Conservation (phyloP, 2,888 invertebrate species). For the Ochropleura plecta region DNA sequence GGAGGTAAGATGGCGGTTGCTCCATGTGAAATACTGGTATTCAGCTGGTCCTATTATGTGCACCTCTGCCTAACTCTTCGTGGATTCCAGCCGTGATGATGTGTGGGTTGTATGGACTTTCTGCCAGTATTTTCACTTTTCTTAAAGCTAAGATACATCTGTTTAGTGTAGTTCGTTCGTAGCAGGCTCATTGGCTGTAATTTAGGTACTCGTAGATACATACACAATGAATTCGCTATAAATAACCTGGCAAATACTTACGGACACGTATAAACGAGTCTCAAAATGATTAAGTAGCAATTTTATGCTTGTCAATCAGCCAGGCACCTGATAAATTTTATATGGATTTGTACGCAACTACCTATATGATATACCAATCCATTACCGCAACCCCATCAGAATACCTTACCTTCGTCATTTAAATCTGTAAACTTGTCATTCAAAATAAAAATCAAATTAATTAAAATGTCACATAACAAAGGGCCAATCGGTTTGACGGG, state of each 20-base stretch:
- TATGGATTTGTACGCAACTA: neutral
- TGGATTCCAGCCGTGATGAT: too few species aligned
- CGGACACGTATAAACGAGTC: slow-evolving; percentile 10
- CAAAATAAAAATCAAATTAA: slow-evolving; percentile 84
- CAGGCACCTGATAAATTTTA: slow-evolving; percentile 22
- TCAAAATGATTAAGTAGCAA: slow-evolving; percentile 26
- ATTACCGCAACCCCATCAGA: slow-evolving; percentile 34
- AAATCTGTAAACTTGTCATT: slow-evolving; percentile 77
- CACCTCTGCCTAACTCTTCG: too few species aligned
- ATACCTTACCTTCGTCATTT: slow-evolving; percentile 77
- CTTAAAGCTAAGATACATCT: neutral
- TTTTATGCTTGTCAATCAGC: slow-evolving; percentile 45
- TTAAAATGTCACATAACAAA: slow-evolving; percentile 85
- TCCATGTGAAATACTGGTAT: too few species aligned
- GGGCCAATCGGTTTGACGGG: slow-evolving; percentile 79
- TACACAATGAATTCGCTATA: neutral
- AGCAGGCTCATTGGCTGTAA: neutral
- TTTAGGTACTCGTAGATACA: neutral
- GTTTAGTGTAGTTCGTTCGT: neutral
- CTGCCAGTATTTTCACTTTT: neutral
- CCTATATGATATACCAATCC: slow-evolving; percentile 18
- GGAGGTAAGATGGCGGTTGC: too few species aligned
- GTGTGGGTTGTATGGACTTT: neutral
- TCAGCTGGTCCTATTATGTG: too few species aligned
- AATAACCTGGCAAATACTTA: slow-evolving; percentile 11